Evolutionary conservation across 2,113 vertebrate species (phyloP).

Genomic region (Pygoscelis adeliae): DNA sequence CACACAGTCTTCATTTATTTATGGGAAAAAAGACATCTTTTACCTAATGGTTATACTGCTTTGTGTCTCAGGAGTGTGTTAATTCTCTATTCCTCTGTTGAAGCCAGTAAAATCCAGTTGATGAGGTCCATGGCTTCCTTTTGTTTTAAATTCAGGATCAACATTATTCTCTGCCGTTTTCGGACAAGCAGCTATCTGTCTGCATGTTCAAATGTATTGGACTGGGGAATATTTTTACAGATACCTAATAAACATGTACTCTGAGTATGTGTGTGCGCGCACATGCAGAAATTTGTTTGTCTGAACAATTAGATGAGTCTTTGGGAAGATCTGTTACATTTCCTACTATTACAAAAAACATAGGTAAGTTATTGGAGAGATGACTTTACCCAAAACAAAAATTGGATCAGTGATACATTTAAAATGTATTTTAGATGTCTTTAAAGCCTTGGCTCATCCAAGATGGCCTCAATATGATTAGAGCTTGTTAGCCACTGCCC

Average conservation of each 20-base stretch:
- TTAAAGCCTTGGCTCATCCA: background rate
- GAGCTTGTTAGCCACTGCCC: background rate
- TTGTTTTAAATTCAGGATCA: background rate
- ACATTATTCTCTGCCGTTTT: background rate
- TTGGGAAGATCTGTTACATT: background rate
- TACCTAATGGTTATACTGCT: background rate
- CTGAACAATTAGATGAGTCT: background rate
- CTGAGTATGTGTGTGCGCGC: background rate
- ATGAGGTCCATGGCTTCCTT: background rate
- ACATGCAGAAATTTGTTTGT: fast-evolving
- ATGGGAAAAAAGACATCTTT: background rate
- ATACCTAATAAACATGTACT: background rate
- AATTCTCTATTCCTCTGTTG: background rate
- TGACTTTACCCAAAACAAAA: background rate
- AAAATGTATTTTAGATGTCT: background rate
- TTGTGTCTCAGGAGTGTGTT: background rate
- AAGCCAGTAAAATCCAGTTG: background rate
- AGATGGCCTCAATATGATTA: background rate
- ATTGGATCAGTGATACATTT: background rate
- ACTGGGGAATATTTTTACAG: background rate
- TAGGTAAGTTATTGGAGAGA: background rate
- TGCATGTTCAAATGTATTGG: background rate
- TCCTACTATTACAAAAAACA: background rate
- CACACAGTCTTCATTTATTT: background rate
- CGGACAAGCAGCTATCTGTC: background rate